Percentiles rank a stretch among this genome's conserved stretches.
These are phyloP conservation scores for Tenthredo mesomela DNA, from an alignment of 2,888 invertebrate species.

Conservation along the genomic window DNA sequence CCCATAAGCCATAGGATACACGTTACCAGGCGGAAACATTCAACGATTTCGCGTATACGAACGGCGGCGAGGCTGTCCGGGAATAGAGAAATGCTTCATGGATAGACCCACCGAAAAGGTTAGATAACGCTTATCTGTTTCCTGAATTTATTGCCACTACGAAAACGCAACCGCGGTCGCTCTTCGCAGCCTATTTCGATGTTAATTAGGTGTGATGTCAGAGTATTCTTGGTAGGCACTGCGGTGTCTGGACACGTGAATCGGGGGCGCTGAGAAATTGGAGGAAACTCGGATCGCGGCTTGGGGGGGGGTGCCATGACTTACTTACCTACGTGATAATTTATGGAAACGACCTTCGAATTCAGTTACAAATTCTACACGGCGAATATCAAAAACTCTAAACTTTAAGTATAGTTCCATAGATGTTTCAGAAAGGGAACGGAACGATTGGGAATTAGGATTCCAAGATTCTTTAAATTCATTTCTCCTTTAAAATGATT, in stretches of 20 bases:
- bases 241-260: conserved; percentile 42
- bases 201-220: conserved; percentile 71
- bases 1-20: neutral
- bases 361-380: neutral
- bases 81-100: conserved; percentile 65
- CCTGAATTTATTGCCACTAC: conserved; percentile 73
- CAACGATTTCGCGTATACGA: conserved; percentile 55
- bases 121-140: conserved; percentile 74
- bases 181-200: conserved; percentile 72
- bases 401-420: neutral
- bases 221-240: conserved; percentile 61
- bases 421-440: neutral
- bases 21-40: conserved; percentile 31
- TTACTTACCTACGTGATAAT: conserved; percentile 13
- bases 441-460: neutral
- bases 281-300: neutral
- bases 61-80: conserved; percentile 49
- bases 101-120: conserved; percentile 71
- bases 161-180: conserved; percentile 70
- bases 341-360: conserved; percentile 28
- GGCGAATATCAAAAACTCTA: neutral
- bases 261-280: conserved; percentile 3
- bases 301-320: neutral
- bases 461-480: neutral
- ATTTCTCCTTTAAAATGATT: neutral